Evolutionary conservation across 1,140 invertebrate species (phyloP), one percentile per base, ranked within the genome.

Genomic region (Drosophila ficusphila): DNA sequence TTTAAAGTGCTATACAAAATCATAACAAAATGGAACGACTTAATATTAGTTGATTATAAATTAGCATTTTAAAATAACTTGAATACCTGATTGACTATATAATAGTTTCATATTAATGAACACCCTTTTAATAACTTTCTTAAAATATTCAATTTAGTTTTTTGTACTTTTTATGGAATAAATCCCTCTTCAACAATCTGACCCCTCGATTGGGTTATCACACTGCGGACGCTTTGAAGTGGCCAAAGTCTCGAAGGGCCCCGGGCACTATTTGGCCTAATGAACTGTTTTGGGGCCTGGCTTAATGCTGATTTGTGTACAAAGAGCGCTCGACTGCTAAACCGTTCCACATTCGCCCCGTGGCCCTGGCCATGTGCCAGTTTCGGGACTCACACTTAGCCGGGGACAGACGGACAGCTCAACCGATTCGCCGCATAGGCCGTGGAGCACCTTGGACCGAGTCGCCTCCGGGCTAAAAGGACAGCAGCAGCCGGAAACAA

Each of bases 301-400:
- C 85, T 79, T 86, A 85, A 79, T 68, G 56, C 79, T 64, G 81
- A 76, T 86, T 86, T 85, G 71, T 83, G 76, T 73, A 62, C 64
- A 54, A 72, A 68, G 76, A 72, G 61, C 62, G 64, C 58, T 64
- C 60, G 62, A 56, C 73, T 73, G 61, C 73, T 73, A 82, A 82
- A 41, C 73, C 57, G 68, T 70, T 47, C 27, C 39, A 51, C 57
- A 60, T 51, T 42, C 27, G 41, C 57, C 49, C 42, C 54, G 41
- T 46, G 75, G 49, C 54, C 79, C 76, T 79, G 79, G 71, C 76
- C 79, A 52, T 76, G 68, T 74, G 61, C 79, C 74, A 83, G 71
- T 76, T 75, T 56, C 38, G 36, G 34, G 21, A 42, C 60, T 25
- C 52, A 19, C 36, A 23, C n/a, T n/a, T n/a, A n/a, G n/a, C n/a